Conservation (phyloP, 2,888 invertebrate species). For the Sthenelais limicola region DNA sequence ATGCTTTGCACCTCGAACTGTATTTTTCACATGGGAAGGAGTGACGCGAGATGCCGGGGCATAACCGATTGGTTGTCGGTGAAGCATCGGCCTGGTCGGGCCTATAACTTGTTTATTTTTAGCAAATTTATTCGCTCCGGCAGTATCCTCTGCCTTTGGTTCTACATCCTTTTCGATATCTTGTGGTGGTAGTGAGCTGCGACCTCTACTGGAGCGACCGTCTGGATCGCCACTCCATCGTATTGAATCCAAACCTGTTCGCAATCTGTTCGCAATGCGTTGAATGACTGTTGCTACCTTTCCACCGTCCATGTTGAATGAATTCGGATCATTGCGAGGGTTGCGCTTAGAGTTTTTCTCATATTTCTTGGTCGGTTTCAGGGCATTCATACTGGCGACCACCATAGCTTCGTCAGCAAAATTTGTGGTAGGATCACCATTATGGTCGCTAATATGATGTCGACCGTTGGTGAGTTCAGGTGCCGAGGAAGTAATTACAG, state of each 20-base stretch:
- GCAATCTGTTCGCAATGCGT: slow-evolving; percentile 43
- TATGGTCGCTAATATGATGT: not conserved
- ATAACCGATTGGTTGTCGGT: slow-evolving; percentile 49
- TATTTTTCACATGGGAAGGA: slow-evolving; percentile 45
- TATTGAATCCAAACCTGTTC: slow-evolving; percentile 41
- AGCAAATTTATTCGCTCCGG: not conserved
- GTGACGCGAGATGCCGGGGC: slow-evolving; percentile 51
- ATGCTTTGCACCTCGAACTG: too few relatives aligned
- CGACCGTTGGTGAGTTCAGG: slow-evolving; percentile 3
- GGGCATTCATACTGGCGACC: slow-evolving; percentile 1
- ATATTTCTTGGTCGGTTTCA: slow-evolving; percentile 4
- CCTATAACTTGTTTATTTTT: slow-evolving; percentile 11
- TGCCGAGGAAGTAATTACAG: not conserved
- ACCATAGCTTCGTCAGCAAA: not conserved
- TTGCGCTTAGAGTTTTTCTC: slow-evolving; percentile 3
- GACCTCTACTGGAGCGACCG: not conserved
- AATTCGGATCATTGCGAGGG: slow-evolving; percentile 16
- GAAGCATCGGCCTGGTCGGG: slow-evolving; percentile 40
- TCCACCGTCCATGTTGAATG: slow-evolving; percentile 28
- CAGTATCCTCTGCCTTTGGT: slow-evolving; percentile 2
- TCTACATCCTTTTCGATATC: slow-evolving; percentile 1
- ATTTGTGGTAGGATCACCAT: not conserved
- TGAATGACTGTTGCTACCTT: slow-evolving; percentile 46
- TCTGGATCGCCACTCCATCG: slow-evolving; percentile 29
- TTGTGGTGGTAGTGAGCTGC: not conserved